Percentiles rank a stretch among this genome's conserved stretches.
phyloP scores from a whole-genome alignment of 2,888 invertebrate genomes.

The Rotaria socialis region DNA sequence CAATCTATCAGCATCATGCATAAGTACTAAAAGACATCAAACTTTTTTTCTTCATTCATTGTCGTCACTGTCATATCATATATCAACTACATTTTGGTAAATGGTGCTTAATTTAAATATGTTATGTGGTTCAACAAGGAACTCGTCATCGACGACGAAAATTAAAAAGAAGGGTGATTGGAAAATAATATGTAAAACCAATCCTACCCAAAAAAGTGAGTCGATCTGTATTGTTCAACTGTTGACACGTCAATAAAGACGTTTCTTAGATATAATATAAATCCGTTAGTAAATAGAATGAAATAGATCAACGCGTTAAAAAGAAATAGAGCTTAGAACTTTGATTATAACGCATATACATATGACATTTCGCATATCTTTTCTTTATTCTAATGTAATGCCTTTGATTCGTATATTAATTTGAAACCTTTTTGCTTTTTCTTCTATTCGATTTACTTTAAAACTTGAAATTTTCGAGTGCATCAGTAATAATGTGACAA shows the following conservation, averaged over 20 bases:
- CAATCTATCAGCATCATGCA: background rate
- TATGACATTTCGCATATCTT: constrained; percentile 2
- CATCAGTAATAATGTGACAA: background rate
- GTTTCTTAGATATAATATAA: background rate
- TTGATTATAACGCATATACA: constrained; percentile 6
- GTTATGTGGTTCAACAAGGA: too few species aligned
- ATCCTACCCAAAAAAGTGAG: too few species aligned
- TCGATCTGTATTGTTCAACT: background rate
- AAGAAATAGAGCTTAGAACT: background rate
- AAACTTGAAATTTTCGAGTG: background rate
- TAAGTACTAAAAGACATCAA: too few species aligned
- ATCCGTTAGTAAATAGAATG: background rate
- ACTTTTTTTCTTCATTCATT: too few species aligned
- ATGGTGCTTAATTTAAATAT: too few species aligned
- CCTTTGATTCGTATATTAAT: background rate
- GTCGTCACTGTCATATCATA: too few species aligned
- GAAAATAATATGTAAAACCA: too few species aligned
- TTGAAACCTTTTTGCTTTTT: background rate
- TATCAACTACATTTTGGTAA: too few species aligned
- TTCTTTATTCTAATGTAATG: background rate
- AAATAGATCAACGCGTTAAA: background rate
- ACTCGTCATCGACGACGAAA: too few species aligned
- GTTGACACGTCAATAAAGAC: background rate
- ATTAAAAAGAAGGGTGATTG: too few species aligned
- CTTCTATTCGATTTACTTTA: background rate